These are phyloP conservation scores for Brachionus koreanus DNA, from an alignment of 1,140 invertebrate genomes.

Conservation along the genomic window DNA sequence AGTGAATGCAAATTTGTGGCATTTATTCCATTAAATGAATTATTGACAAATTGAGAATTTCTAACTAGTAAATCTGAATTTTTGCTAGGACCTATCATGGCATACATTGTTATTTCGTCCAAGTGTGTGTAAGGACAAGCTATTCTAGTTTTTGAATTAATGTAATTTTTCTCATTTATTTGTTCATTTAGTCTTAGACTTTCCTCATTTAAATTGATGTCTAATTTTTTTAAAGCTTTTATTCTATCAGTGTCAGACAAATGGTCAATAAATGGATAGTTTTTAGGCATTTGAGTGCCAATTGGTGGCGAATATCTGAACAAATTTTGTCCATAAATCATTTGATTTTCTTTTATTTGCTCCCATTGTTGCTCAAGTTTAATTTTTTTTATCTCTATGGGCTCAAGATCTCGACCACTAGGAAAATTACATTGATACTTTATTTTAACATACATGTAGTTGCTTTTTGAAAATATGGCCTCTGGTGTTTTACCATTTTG, in stretches of 20 bases:
- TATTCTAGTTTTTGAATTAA: not conserved
- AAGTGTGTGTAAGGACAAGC: constrained; percentile 19
- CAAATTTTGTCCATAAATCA: constrained; percentile 4
- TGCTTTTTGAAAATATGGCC: not conserved
- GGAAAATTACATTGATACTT: constrained; percentile 33
- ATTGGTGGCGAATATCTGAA: not conserved
- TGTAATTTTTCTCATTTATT: not conserved
- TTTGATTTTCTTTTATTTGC: constrained; percentile 20
- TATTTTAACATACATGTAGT: constrained; percentile 41
- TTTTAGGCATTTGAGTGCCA: not conserved
- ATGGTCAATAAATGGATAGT: not conserved
- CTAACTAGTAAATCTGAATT: not conserved
- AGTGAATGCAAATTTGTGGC: constrained; percentile 15
- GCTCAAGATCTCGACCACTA: not conserved
- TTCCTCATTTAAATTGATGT: not conserved
- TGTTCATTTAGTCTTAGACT: constrained; percentile 5
- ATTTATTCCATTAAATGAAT: constrained; percentile 38
- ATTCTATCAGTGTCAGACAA: not conserved
- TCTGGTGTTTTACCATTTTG: constrained; percentile 41
- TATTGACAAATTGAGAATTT: constrained; percentile 34
- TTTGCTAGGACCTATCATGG: constrained; percentile 30
- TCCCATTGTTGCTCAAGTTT: not conserved
- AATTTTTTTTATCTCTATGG: not conserved
- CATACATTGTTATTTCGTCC: constrained; percentile 43
- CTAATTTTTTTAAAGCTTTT: not conserved